Evolutionary conservation across 1,140 invertebrate genomes (phyloP), one percentile per base, ranked within the genome.

Genomic region (Neocloeon triangulifer): DNA sequence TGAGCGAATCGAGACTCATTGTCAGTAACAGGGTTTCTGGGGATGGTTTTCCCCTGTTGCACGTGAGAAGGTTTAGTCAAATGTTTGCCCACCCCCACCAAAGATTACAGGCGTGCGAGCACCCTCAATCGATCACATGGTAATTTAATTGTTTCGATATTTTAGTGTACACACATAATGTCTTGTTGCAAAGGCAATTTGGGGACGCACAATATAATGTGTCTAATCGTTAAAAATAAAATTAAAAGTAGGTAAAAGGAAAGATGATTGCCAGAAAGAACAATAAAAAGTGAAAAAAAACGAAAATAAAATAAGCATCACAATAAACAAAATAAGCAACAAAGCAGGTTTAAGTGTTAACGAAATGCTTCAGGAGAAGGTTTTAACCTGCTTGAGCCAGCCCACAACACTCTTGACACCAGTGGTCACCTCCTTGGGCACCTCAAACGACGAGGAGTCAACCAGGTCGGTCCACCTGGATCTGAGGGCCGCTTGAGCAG

Each of bases 351-450:
- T 13, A 34, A 12, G 5, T 31, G n/a, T 6, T 8, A n/a, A n/a
- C n/a, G n/a, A n/a, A n/a, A n/a, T n/a, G n/a, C n/a, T n/a, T n/a
- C n/a, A n/a, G n/a, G n/a, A n/a, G 19, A 29, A 29, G 15, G 19
- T 29, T 18, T 29, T 29, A 29, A 71, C 71, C 71, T 74, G 71
- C 59, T 74, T 74, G 20, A 74, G 59, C 71, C 71, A 74, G 50
- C 70, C 70, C 34, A 73, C 69, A 41, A 73, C 69, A 37, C 66
- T 72, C 37, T 64, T 59, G 21, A 72, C 65, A 37, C 68, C 65
- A 39, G 61, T 64, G 0, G 63, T 60, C 7, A 72, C 69, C 48
- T 73, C 68, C 19, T 64, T 55, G 12, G 66, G 65, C 15, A 69
- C 64, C 37, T 69, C 65, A 32, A 48, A 42, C 34, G 55, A 59